Evolutionary conservation across 2,113 vertebrate genomes (phyloP), one percentile per base, ranked within the genome.

Genomic region (Mungos mungo): DNA sequence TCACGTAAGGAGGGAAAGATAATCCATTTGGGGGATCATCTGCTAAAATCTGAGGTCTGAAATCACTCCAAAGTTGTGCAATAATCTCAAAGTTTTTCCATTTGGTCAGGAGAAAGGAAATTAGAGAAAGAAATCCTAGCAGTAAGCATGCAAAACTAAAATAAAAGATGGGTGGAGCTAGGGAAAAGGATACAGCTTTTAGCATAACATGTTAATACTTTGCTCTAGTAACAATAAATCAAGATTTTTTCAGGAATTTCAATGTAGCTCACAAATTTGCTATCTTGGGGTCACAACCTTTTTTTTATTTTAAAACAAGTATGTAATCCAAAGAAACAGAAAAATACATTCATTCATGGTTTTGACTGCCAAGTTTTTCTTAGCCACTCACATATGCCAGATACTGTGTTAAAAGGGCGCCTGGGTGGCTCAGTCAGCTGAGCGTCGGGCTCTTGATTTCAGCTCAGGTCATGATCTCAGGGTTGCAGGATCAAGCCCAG

Each of bases 21-120:
- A 47, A 81, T 52, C 60, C 60, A 85, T 29, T 41, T 19, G 23
- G 14, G 65, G 52, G 45, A 93, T 74, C 57, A 72, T 66, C 76
- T 54, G 41, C 65, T 90, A 21, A 87, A 95, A 69, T 47, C 54
- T 54, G 57, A 92, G 27, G 29, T 84, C 50, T 54, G 38, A 90
- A 90, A 88, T 96, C 57, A 90, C 47, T 91, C 82, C 74, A 76
- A 95, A 87, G 31, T 88, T 87, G 90, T n/a, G 54, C 10, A n/a
- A 77, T 72, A 77, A 90, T 88, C 81, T 72, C 50, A 79, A 80
- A 15, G 8, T 54, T 63, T 93, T 90, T 60, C 60, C 50, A 68
- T 54, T 83, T 72, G 63, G 47, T 85, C 7, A 63, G 77, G 72
- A 77, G n/a, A 63, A 81, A 94, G 57, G 57, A 77, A 95, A 85